Evolutionary conservation across 1,140 invertebrate genomes (phyloP), one percentile per base, ranked within the genome.

Genomic region (Drosophila sturtevanti): DNA sequence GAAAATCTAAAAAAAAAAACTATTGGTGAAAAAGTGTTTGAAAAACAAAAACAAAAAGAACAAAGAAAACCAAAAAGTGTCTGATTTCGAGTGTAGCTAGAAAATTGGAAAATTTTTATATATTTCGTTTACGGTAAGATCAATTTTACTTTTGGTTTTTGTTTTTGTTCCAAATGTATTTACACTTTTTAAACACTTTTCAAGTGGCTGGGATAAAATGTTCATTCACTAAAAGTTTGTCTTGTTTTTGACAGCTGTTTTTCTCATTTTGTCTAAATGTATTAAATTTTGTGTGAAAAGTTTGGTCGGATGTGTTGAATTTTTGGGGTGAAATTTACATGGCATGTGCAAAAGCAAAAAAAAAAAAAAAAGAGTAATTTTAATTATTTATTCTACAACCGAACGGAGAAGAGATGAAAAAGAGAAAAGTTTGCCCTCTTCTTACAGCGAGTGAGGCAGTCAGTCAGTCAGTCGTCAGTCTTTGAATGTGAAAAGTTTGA

Each of bases 401-500:
- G 31, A 56, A 56, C n/a, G 0, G 10, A 54, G 16, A 16, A 24
- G 1, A 9, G n/a, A n/a, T n/a, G n/a, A 56, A 16, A 11, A 2
- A 21, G n/a, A 34, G 27, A 56, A 56, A 34, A 56, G 9, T 11
- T 48, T 48, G 2, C 14, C 14, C 41, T 44, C 41, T 44, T 31
- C 27, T 31, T 6, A 2, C 27, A 48, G 27, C 16, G n/a, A n/a
- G n/a, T n/a, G n/a, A n/a, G n/a, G n/a, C n/a, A n/a, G n/a, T n/a
- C n/a, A n/a, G n/a, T n/a, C n/a, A n/a, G n/a, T n/a, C n/a, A n/a
- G n/a, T n/a, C n/a, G n/a, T n/a, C n/a, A n/a, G 9, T 56, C 24
- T 56, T 34, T 56, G 54, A 34, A 34, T 56, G 24, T 56, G n/a
- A 56, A 56, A 56, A 34, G 7, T 56, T 56, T 16, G 54, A 56